Percentiles rank a stretch among this genome's conserved stretches.
These are phyloP conservation scores for Tipula confusa DNA, from an alignment of 2,888 invertebrate species.

Conservation along the genomic window DNA sequence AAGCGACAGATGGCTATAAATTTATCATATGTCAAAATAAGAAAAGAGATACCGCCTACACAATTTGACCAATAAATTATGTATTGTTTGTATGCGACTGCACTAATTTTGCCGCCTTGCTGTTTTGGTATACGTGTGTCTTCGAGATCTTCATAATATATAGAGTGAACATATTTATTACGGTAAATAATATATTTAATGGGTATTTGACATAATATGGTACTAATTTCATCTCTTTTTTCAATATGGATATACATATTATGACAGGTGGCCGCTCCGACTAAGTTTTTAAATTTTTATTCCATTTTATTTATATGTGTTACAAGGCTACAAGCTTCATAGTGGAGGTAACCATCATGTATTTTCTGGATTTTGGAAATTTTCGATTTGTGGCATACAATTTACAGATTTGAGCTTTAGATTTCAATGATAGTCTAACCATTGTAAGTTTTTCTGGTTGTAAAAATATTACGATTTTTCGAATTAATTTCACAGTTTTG, in stretches of 20 bases:
- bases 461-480: too few relatives aligned
- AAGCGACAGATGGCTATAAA: constrained; percentile 39
- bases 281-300: too few relatives aligned
- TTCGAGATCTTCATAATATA: neutral
- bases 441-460: too few relatives aligned
- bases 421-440: too few relatives aligned
- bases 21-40: constrained; percentile 40
- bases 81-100: neutral
- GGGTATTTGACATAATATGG: neutral
- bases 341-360: too few relatives aligned
- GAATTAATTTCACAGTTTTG: too few relatives aligned
- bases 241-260: neutral
- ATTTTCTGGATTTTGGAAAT: too few relatives aligned
- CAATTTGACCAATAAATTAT: constrained; percentile 39
- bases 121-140: neutral
- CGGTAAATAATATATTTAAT: neutral
- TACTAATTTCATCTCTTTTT: neutral
- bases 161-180: neutral
- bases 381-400: too few relatives aligned
- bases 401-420: too few relatives aligned
- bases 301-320: too few relatives aligned
- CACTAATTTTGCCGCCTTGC: neutral
- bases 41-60: constrained; percentile 39
- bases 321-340: too few relatives aligned
- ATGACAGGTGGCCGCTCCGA: too few relatives aligned